Conservation (phyloP, 2,888 invertebrate genomes). For the Phaonia tiefii region DNA sequence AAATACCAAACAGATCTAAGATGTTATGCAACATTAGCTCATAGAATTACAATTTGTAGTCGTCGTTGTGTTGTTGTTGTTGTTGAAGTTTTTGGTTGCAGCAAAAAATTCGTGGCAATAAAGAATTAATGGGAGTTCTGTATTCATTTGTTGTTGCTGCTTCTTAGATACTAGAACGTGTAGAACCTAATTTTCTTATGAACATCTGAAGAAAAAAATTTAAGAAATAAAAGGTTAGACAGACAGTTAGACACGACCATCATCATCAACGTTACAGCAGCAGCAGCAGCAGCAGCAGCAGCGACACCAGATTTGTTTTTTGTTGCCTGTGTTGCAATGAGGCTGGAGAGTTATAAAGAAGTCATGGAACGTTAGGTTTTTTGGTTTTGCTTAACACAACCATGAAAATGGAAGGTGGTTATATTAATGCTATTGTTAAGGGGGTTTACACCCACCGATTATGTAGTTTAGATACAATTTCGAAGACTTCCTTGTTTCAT, state of each 20-base stretch:
- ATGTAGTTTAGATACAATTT: constrained; percentile 70
- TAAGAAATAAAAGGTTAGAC: constrained; percentile 59
- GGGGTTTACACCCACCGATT: constrained; percentile 71
- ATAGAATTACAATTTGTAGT: constrained; percentile 51
- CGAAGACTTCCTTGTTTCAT: constrained; percentile 57
- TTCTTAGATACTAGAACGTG: constrained; percentile 2
- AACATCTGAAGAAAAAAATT: constrained; percentile 41
- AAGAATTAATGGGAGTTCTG: constrained; percentile 57
- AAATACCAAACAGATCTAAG: constrained; percentile 50
- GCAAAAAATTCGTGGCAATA: constrained; percentile 66
- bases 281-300: background rate
- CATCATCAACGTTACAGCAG: constrained; percentile 31
- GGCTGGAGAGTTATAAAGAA: constrained; percentile 8
- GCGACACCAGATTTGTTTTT: constrained; percentile 3
- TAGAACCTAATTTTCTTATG: constrained; percentile 55
- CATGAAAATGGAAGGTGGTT: constrained; percentile 65
- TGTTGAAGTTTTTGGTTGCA: constrained; percentile 1
- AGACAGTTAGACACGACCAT: constrained; percentile 68
- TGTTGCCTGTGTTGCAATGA: background rate
- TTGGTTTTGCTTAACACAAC: background rate
- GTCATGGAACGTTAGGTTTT: constrained; percentile 14
- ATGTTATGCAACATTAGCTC: constrained; percentile 64
- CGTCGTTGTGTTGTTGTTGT: constrained; percentile 26
- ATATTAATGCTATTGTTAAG: constrained; percentile 67
- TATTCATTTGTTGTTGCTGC: background rate